These are phyloP conservation scores for Callyntrura sp. DNA, from an alignment of 2,888 invertebrate genomes.

Conservation along the genomic window DNA sequence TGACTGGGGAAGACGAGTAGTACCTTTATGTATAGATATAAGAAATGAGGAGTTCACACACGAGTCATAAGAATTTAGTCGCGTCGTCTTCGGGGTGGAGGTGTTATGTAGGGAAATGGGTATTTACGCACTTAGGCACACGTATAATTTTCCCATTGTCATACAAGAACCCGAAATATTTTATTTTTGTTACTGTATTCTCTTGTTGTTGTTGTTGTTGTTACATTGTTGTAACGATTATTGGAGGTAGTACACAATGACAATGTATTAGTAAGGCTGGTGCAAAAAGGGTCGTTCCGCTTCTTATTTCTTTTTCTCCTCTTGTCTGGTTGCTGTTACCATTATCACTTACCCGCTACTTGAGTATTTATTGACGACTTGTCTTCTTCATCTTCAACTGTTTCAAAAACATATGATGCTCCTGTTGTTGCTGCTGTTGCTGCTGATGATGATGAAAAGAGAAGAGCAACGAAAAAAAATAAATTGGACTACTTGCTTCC, in stretches of 20 bases:
- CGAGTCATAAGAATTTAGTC: background rate
- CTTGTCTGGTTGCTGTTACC: background rate
- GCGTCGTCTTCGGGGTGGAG: too few relatives aligned
- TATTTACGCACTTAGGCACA: too few relatives aligned
- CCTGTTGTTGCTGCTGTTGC: too few relatives aligned
- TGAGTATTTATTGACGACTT: conserved; percentile 66
- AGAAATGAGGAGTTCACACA: conserved; percentile 26
- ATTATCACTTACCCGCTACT: background rate
- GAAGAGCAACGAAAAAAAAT: too few relatives aligned
- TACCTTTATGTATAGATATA: too few relatives aligned
- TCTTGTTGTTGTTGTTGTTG: too few relatives aligned
- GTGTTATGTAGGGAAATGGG: too few relatives aligned
- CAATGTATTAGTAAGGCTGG: too few relatives aligned
- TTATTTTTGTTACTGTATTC: conserved; percentile 48
- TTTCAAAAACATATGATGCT: too few relatives aligned
- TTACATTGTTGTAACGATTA: conserved; percentile 35
- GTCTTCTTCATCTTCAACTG: conserved; percentile 39
- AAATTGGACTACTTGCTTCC: conserved; percentile 66
- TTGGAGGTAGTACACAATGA: too few relatives aligned
- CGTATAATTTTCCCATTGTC: conserved; percentile 56
- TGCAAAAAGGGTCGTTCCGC: conserved; percentile 65
- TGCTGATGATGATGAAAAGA: too few relatives aligned
- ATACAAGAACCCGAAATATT: conserved; percentile 43
- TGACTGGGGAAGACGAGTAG: background rate
- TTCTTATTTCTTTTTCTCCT: conserved; percentile 18